Conservation (phyloP, 35 echinoderm and acorn worm genomes). For the Patiria miniata region DNA sequence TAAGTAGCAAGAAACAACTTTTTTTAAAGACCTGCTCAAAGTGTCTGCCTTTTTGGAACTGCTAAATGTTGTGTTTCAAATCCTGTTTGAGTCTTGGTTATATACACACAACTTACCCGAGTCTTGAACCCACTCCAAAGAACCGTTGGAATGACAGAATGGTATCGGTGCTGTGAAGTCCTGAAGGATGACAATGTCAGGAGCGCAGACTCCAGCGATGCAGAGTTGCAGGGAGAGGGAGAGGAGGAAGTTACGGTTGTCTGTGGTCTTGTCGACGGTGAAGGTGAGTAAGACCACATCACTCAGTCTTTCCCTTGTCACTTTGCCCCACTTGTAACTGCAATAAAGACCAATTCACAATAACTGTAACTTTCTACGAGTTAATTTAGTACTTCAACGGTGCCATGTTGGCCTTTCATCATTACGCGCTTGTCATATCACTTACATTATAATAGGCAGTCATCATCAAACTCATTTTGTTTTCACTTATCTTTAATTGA, state of each 20-base stretch:
- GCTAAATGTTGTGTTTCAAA: no score
- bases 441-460: no score
- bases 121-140: not conserved
- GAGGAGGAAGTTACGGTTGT: not conserved
- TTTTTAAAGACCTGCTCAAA: no score
- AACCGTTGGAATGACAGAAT: constrained; percentile 8
- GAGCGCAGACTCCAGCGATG: not conserved
- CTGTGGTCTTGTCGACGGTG: constrained; percentile 17
- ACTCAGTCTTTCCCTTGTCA: constrained; percentile 1
- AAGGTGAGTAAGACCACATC: not conserved
- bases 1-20: no score
- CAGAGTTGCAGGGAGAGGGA: not conserved
- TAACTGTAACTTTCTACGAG: not conserved
- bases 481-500: no score
- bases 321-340: constrained; percentile 24
- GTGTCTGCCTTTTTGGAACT: no score
- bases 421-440: no score
- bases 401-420: no score
- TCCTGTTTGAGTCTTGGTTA: no score
- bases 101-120: constrained; percentile 5
- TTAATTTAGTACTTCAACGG: not conserved
- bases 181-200: not conserved
- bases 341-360: not conserved
- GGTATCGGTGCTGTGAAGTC: constrained; percentile 10
- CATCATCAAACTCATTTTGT: no score